Base-by-base conservation (phyloP, 2,113 vertebrate species). In the Myrmecobius fasciatus region DNA sequence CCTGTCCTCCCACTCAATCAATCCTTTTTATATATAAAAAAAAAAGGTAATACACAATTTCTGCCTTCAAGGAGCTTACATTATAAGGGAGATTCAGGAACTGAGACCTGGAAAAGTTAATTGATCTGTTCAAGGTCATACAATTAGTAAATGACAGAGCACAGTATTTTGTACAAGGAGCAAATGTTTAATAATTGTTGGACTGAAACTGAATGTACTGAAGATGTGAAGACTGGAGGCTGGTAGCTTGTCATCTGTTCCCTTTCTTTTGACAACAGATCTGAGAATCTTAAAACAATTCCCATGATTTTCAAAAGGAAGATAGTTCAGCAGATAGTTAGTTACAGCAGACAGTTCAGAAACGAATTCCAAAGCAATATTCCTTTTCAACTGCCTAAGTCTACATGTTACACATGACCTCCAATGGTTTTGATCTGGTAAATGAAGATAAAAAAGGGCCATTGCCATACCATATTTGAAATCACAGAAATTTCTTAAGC, bases 391-490 rank as follows among this genome's bases (percentile, higher is more conserved):
- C 0, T 0, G 36, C 75, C 31, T 49, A 2, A 91, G 89, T 14
- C 91, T 88, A 20, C 28, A 25, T 90, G 93, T 51, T 31, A 93
- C 93, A 91, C 90, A 51, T 46, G 93, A 46, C 89, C 52, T 56
- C 89, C 25, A 92, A 91, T 89, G 52, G 52, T 93, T 95, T 96
- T 94, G 46, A 94, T 92, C 92, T n/a, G 90, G 12, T 48, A 53
- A 83, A 89, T 83, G 46, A 91, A 92, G 96, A 91, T 75, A 89
- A 96, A 93, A 83, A 54, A 95, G 53, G 53, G 22, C 52, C 53
- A 20, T 93, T 26, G 53, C 36, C 2, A 22, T 36, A 53, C 52
- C 49, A 83, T 51, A 31, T 24, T 89, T 8, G 51, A 54, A 17
- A 51, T 10, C 25, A 9, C 56, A 51, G 36, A 11, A 91, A 83